Percentiles rank a stretch among this genome's conserved stretches.
These are phyloP conservation scores for Tor tambroides DNA, from an alignment of 2,113 vertebrate species.

Conservation along the genomic window DNA sequence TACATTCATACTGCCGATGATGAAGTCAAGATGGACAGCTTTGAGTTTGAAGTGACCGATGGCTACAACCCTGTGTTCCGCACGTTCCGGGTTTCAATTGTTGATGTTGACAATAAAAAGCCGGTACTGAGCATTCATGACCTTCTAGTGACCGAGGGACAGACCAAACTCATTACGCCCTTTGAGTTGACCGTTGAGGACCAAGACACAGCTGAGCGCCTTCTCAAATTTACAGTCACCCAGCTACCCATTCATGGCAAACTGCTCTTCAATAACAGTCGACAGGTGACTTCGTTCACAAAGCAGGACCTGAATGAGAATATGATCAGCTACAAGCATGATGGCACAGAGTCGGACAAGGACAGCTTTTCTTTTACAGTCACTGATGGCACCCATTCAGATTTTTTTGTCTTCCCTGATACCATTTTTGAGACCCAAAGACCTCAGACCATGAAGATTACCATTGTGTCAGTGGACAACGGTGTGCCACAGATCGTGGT, in stretches of 20 bases:
- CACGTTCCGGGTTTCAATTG: constrained; percentile 91
- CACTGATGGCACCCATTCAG: constrained; percentile 88
- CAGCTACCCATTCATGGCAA: constrained; percentile 87
- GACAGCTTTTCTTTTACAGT: constrained; percentile 94
- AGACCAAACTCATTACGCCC: constrained; percentile 90
- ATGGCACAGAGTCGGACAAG: constrained; percentile 81
- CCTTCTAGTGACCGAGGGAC: constrained; percentile 84
- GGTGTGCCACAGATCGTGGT: constrained; percentile 83
- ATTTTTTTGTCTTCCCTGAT: constrained; percentile 93
- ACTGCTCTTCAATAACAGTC: constrained; percentile 83
- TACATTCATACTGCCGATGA: constrained; percentile 94
- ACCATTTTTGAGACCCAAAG: constrained; percentile 87
- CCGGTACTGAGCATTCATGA: constrained; percentile 87
- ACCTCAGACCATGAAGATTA: constrained; percentile 89
- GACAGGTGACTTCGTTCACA: constrained; percentile 80
- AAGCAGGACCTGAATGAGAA: constrained; percentile 97
- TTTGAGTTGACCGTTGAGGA: constrained; percentile 94
- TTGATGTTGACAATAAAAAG: constrained; percentile 95
- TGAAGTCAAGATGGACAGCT: constrained; percentile 95
- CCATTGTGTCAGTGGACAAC: constrained; percentile 82
- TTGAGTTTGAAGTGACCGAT: constrained; percentile 95
- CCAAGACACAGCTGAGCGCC: constrained; percentile 83
- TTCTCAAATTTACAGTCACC: constrained; percentile 85
- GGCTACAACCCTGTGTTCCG: constrained; percentile 93
- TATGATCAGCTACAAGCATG: constrained; percentile 92